Base-by-base conservation (phyloP, 2,797 vertebrate genomes). In the Molossus alvarezi region DNA sequence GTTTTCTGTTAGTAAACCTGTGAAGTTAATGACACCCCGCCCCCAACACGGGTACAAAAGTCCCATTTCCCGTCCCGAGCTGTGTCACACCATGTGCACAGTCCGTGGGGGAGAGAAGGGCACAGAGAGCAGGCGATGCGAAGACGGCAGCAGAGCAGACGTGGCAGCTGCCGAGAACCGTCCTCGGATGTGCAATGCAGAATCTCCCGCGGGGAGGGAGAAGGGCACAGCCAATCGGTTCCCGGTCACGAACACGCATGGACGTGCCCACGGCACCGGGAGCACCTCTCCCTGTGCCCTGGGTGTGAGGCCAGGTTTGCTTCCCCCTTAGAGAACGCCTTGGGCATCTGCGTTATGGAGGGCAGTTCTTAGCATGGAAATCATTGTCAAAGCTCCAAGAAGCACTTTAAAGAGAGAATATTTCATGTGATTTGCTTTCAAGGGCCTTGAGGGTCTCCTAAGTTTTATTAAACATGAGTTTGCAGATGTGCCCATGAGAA, bases 11-110 rank as follows among this genome's bases (percentile, higher is more conserved):
- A 81, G 45, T 37, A 82, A 73, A 62, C 58, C 25, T 57, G 21
- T 85, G 37, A 51, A 53, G 88, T 76, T 41, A 88, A 85, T 82
- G 48, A 86, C 33, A 33, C 33, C 33, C 73, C 29, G 11, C 6
- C 21, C 23, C 27, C 72, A 37, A 77, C 9, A 20, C 13, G 8
- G 58, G 11, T 13, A 82, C 72, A 57, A 53, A 58, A 88, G 8
- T 85, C 58, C 27, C 33, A 79, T 86, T 88, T 87, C 33, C 91
- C 51, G 62, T 83, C n/a, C 67, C n/a, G 33, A 14, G 51, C 76
- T 85, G 80, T 48, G 29, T 65, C 51, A 48, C 48, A 94, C 41
- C 21, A 37, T 15, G 13, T 15, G 15, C 53, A 64, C 9, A 64
- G 86, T 48, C 76, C 76, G 6, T 37, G 27, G 17, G 53, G 48